Evolutionary conservation across 92 coral and sea anemone genomes (phyloP).

Genomic region (Epizoanthus ramosus): DNA sequence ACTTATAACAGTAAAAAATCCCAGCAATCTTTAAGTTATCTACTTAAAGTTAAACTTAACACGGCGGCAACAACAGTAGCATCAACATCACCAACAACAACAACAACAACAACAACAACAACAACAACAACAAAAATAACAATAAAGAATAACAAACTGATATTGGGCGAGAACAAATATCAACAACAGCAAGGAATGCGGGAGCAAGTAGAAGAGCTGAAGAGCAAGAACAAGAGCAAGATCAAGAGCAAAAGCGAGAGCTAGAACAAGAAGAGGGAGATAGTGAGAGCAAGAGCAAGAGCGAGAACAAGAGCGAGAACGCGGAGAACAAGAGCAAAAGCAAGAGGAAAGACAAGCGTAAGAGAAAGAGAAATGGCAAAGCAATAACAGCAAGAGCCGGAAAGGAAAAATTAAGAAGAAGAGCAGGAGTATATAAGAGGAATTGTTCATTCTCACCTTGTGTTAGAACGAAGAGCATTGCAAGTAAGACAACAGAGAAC

Average conservation of each 20-base stretch:
- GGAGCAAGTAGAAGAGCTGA: too few relatives aligned
- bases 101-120: too few relatives aligned
- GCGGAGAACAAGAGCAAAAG: background rate
- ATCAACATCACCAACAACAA: too few relatives aligned
- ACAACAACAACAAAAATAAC: too few relatives aligned
- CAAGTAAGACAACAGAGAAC: constrained; percentile 28
- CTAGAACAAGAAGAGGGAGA: too few relatives aligned
- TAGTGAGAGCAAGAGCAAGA: background rate
- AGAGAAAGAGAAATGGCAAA: background rate
- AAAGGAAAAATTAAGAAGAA: background rate
- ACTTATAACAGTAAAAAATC: background rate
- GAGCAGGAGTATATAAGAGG: background rate
- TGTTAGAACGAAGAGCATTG: constrained; percentile 46
- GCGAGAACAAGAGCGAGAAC: background rate
- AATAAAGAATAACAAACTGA: too few relatives aligned
- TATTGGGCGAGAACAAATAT: too few relatives aligned
- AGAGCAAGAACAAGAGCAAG: background rate
- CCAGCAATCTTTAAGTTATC: background rate
- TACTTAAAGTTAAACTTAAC: too few relatives aligned
- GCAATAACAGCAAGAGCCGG: background rate
- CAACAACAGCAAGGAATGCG: too few relatives aligned
- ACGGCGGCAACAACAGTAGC: too few relatives aligned
- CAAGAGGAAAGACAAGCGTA: background rate
- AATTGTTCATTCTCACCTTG: constrained; percentile 49
- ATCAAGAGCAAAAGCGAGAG: background rate